Evolutionary conservation across 1,140 invertebrate species (phyloP).

Genomic region (Panagrolaimus sp.): DNA sequence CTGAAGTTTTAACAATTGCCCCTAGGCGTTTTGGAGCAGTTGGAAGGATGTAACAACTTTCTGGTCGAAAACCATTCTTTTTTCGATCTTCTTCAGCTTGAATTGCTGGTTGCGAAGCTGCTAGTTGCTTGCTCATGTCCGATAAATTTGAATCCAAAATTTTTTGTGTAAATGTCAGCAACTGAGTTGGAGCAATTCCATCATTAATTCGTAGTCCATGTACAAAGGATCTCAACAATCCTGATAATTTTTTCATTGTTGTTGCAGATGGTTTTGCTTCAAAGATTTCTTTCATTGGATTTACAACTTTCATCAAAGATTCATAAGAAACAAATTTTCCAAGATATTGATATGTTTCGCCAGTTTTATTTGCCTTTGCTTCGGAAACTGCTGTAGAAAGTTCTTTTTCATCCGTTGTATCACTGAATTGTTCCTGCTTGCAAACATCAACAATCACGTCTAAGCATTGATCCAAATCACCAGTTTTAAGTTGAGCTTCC

Average conservation of each 20-base stretch:
- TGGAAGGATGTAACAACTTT: slow-evolving; percentile 47
- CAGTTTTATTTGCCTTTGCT: slow-evolving; percentile 71
- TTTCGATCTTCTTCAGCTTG: slow-evolving; percentile 24
- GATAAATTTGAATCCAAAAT: slow-evolving; percentile 74
- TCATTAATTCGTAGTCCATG: slow-evolving; percentile 75
- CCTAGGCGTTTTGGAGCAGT: slow-evolving; percentile 56
- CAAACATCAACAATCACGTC: slow-evolving; percentile 76
- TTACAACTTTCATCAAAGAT: slow-evolving; percentile 71
- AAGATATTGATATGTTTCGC: slow-evolving; percentile 75
- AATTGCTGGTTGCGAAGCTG: slow-evolving; percentile 16
- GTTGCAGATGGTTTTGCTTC: slow-evolving; percentile 73
- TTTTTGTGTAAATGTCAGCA: slow-evolving; percentile 77
- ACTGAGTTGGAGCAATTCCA: slow-evolving; percentile 69
- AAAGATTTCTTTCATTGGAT: slow-evolving; percentile 78
- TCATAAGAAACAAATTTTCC: slow-evolving; percentile 73
- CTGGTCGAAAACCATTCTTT: slow-evolving; percentile 24
- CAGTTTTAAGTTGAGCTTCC: slow-evolving; percentile 67
- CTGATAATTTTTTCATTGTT: slow-evolving; percentile 72
- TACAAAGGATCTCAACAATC: slow-evolving; percentile 73
- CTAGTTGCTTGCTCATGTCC: slow-evolving; percentile 40
- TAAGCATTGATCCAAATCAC: slow-evolving; percentile 74
- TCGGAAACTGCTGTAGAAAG: slow-evolving; percentile 75
- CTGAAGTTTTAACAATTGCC: slow-evolving; percentile 62
- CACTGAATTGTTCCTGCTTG: slow-evolving; percentile 79
- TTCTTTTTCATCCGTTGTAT: slow-evolving; percentile 77